Evolutionary conservation across 1,140 invertebrate species (phyloP), one percentile per base, ranked within the genome.

Genomic region (Dolichoris vasculosae): DNA sequence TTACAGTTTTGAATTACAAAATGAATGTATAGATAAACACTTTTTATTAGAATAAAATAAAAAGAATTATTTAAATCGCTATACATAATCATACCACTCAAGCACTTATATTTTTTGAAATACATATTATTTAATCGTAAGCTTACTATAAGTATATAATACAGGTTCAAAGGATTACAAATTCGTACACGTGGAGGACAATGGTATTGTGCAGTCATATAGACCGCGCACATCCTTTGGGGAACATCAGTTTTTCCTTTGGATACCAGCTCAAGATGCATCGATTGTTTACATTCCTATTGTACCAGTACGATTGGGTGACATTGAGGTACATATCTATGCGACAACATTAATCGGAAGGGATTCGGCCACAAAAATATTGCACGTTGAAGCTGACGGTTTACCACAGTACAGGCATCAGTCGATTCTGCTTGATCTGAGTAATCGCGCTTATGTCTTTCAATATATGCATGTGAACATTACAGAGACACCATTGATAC

Each of bases 381-480:
- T 99, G 0, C 94, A 95, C 83, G 97, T 99, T 6, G 96, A 97
- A 95, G 95, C 98, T n/a, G 98, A 99, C 91, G 98, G 98, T 71
- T 93, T 99, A 11, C 96, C 97, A 0, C 98, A 99, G 90, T 95
- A 97, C 90, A 95, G 97, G 2, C 98, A 99, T 93, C 97, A 99
- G 83, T 97, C 98, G 0, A 95, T 98, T 15, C 92, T 99, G 0
- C 93, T 99, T 0, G 98, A 99, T 94, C 93, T 99, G 17, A 98
- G 97, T 82, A 98, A 97, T 91, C 95, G 97, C 23, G 97, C 97
- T 13, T 98, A 98, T 90, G 95, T 98, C 6, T 96, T 99, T 91
- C 98, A 99, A 89, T 98, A 99, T 90, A 96, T 99, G 95, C 98
- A 99, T 92, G 97, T 99, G 0, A 98, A 98, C 90, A 95, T 99